Evolutionary conservation across 2,797 vertebrate species (phyloP).

Genomic region (Intellagama lesueurii): DNA sequence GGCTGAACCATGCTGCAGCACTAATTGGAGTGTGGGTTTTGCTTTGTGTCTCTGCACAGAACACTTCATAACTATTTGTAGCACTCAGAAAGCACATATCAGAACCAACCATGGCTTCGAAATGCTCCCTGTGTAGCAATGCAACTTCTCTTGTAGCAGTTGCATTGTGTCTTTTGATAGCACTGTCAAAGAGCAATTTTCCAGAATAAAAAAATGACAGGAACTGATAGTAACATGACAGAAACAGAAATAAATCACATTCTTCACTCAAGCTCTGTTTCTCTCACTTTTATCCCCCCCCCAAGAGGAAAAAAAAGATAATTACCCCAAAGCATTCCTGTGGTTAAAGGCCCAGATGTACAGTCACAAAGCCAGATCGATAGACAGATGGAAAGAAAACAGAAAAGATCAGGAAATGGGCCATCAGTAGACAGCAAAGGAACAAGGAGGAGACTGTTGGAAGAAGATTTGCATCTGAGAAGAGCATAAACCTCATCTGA

Average conservation of each 20-base stretch:
- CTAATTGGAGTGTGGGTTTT: background rate
- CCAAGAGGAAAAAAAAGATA: constrained; percentile 56
- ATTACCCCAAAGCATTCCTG: constrained; percentile 86
- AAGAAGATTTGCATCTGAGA: constrained; percentile 18
- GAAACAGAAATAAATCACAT: background rate
- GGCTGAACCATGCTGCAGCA: background rate
- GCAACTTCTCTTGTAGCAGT: too few species aligned
- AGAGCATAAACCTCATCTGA: fast-evolving
- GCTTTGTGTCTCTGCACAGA: fast-evolving
- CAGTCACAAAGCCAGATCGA: constrained; percentile 59
- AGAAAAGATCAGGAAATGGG: constrained; percentile 57
- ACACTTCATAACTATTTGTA: background rate
- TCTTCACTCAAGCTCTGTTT: fast-evolving
- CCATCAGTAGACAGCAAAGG: constrained; percentile 41
- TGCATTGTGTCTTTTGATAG: background rate
- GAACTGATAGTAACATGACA: constrained; percentile 10
- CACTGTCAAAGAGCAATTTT: background rate
- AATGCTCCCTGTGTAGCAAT: background rate
- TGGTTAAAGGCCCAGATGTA: constrained; percentile 68
- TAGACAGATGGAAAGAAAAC: constrained; percentile 52
- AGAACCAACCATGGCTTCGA: background rate
- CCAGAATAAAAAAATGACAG: background rate
- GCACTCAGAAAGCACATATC: background rate
- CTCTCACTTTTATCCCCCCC: background rate
- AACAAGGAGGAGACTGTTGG: constrained; percentile 19